Evolutionary conservation across 1,140 invertebrate genomes (phyloP).

Genomic region (Medauroidea extradentata): DNA sequence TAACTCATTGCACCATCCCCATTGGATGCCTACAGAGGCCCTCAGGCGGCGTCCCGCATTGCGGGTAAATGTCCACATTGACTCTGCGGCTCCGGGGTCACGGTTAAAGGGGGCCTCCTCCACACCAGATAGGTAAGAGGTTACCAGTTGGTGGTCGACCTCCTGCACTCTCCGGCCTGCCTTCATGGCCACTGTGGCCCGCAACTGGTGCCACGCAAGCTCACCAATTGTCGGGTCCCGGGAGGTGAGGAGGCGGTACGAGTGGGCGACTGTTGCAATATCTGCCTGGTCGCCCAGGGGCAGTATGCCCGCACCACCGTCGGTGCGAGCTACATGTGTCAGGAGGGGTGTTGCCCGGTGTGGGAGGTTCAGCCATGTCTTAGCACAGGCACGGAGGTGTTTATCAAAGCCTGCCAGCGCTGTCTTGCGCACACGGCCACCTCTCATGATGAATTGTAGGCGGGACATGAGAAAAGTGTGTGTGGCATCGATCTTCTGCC

Average conservation of each 20-base stretch:
- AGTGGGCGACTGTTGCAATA: constrained; percentile 25
- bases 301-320: constrained; percentile 7
- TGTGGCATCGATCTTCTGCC: constrained; percentile 40
- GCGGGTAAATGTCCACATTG: not conserved
- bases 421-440: constrained; percentile 19
- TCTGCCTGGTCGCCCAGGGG: constrained; percentile 26
- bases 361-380: constrained; percentile 4
- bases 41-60: not conserved
- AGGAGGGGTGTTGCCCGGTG: not conserved
- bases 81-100: not conserved
- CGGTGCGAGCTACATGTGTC: not conserved
- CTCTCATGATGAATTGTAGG: constrained; percentile 32
- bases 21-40: not conserved
- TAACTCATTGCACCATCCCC: not conserved
- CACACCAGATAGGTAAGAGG: not conserved
- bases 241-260: constrained; percentile 27
- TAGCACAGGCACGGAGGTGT: not conserved
- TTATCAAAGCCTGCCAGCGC: not conserved
- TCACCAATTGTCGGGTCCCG: constrained; percentile 4
- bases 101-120: not conserved
- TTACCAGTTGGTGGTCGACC: not conserved
- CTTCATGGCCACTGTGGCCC: not conserved
- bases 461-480: constrained; percentile 35
- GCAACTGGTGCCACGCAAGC: constrained; percentile 20
- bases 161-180: not conserved